Conservation (phyloP, 2,888 invertebrate genomes). For the Laothoe populi region DNA sequence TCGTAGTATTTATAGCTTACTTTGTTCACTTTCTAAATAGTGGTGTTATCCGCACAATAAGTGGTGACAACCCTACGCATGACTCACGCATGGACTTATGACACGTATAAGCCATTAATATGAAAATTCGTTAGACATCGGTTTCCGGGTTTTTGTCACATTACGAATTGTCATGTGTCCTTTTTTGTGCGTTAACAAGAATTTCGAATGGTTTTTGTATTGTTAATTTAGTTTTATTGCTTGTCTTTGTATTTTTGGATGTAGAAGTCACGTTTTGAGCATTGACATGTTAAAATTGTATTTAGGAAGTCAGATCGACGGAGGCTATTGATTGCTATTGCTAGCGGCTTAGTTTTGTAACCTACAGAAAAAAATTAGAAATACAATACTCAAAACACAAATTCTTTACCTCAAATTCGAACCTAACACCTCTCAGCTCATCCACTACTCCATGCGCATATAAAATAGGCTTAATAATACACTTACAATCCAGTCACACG, state of each 20-base stretch:
- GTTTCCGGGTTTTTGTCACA: constrained; percentile 10
- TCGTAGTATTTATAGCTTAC: no score
- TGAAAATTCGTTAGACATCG: neutral
- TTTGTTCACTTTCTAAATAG: no score
- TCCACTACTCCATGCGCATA: no score
- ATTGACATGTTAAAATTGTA: neutral
- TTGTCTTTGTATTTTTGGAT: neutral
- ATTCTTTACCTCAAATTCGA: no score
- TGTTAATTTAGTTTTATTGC: constrained; percentile 2
- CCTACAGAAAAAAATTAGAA: no score
- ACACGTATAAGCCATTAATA: constrained; percentile 10
- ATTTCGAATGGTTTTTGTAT: neutral
- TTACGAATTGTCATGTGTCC: neutral
- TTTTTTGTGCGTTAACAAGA: neutral
- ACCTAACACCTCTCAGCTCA: no score
- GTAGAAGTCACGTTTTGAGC: neutral
- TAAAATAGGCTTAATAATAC: neutral
- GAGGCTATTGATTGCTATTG: neutral
- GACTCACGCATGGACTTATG: constrained; percentile 2
- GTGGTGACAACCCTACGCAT: no score
- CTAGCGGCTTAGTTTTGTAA: no score
- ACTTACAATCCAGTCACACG: neutral
- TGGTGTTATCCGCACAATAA: no score
- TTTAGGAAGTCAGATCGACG: neutral
- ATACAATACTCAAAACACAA: no score